Conservation (phyloP, 2,888 invertebrate genomes). For the Clostera curtula region DNA sequence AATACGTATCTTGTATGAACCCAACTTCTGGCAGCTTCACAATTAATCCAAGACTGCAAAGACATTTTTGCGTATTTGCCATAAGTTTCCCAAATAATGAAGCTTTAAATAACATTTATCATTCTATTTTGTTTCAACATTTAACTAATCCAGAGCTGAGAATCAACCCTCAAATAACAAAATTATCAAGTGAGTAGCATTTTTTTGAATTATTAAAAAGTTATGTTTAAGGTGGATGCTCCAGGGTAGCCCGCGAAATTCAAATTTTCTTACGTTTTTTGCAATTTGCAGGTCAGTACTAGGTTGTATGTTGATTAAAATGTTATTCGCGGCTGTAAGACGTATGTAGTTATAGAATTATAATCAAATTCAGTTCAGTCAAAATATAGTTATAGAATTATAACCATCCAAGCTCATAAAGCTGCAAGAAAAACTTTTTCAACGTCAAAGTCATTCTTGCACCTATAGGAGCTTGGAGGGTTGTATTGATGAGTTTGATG, state of each 20-base stretch:
- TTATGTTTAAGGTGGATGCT: too few relatives aligned
- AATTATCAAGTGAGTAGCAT: conserved; percentile 69
- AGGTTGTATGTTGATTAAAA: neutral
- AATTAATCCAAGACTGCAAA: conserved; percentile 93
- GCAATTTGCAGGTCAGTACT: neutral
- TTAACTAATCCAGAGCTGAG: conserved; percentile 87
- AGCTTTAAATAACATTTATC: conserved; percentile 90
- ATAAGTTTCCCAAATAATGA: conserved; percentile 88
- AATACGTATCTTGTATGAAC: conserved; percentile 98
- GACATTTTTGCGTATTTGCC: conserved; percentile 92
- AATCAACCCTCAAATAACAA: conserved; percentile 80
- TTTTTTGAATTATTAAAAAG: neutral
- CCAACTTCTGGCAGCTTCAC: conserved; percentile 98
- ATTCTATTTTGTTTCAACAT: conserved; percentile 91
- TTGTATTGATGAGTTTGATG: too few relatives aligned
- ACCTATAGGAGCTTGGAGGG: too few relatives aligned
- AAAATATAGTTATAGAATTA: too few relatives aligned
- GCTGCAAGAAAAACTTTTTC: too few relatives aligned
- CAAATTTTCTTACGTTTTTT: too few relatives aligned
- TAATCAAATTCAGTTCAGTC: too few relatives aligned
- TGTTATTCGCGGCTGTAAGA: too few relatives aligned
- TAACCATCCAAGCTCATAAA: too few relatives aligned
- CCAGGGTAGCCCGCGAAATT: too few relatives aligned
- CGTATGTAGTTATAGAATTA: too few relatives aligned
- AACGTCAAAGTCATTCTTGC: too few relatives aligned